These are phyloP conservation scores for Microctenopoma steveboyesi DNA, from an alignment of 2,797 vertebrate genomes.

Conservation along the genomic window DNA sequence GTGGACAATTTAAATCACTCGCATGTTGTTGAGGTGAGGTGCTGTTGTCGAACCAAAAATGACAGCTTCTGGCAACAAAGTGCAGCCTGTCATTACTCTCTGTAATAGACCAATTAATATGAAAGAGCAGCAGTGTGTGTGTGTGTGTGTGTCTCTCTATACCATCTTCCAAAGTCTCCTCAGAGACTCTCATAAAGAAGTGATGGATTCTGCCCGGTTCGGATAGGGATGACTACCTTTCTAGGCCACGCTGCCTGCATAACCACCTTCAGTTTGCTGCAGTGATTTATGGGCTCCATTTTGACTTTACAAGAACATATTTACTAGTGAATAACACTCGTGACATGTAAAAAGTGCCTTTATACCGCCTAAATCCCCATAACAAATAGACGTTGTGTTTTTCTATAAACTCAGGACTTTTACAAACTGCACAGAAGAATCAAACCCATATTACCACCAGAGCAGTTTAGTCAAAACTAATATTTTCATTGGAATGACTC, in stretches of 20 bases:
- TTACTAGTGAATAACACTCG: slow-evolving; percentile 48
- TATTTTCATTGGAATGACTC: not conserved
- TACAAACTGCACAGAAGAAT: not conserved
- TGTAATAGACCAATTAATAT: slow-evolving; percentile 79
- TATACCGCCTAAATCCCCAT: not conserved
- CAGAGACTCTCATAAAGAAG: slow-evolving; percentile 84
- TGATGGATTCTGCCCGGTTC: slow-evolving; percentile 82
- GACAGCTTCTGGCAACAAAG: slow-evolving; percentile 69
- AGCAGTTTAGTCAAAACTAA: not conserved
- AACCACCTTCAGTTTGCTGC: slow-evolving; percentile 82
- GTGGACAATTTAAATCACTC: slow-evolving; percentile 67
- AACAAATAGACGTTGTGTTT: not conserved
- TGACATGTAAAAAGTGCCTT: slow-evolving; percentile 15
- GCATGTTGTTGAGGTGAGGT: slow-evolving; percentile 43
- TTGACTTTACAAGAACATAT: slow-evolving; percentile 76
- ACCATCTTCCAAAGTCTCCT: slow-evolving; percentile 76
- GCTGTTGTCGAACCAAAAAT: slow-evolving; percentile 59
- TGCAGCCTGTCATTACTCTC: slow-evolving; percentile 72
- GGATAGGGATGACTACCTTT: slow-evolving; percentile 88
- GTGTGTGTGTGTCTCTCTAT: slow-evolving; percentile 31
- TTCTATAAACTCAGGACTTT: not conserved
- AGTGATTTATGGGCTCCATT: slow-evolving; percentile 90
- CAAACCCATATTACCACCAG: not conserved
- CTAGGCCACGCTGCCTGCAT: slow-evolving; percentile 84
- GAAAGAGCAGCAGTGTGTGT: slow-evolving; percentile 53